Evolutionary conservation across 2,113 vertebrate species (phyloP).

Genomic region (Pundamilia nyererei): DNA sequence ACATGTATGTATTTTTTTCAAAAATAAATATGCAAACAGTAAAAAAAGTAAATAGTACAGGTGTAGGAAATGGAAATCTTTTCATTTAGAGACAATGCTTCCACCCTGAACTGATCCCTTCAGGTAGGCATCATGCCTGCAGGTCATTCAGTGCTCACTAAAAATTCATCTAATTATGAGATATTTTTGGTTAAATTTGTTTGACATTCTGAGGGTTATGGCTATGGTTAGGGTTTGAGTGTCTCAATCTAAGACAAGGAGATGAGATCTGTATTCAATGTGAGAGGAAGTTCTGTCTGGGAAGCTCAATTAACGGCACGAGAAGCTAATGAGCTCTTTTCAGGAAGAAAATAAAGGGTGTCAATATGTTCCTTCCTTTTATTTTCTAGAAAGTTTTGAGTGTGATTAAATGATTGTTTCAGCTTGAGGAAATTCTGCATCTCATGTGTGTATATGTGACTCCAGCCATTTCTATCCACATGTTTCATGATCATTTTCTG

Average conservation of each 20-base stretch:
- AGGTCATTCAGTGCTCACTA: not conserved
- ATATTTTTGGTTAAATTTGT: not conserved
- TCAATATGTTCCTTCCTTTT: not conserved
- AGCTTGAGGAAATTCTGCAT: not conserved
- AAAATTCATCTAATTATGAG: slow-evolving; percentile 3
- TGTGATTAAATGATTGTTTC: not conserved
- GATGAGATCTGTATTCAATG: slow-evolving; percentile 30
- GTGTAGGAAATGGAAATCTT: not conserved
- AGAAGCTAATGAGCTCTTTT: slow-evolving; percentile 49
- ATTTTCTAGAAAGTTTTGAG: not conserved
- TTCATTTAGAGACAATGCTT: not conserved
- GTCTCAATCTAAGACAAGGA: not conserved
- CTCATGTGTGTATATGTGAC: not conserved
- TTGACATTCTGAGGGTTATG: not conserved
- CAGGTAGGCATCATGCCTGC: not conserved
- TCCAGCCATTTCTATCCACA: not conserved
- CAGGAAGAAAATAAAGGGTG: slow-evolving; percentile 9
- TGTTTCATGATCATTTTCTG: not conserved
- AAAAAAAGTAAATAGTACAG: not conserved
- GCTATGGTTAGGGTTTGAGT: not conserved
- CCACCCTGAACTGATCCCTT: not conserved
- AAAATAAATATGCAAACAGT: not conserved
- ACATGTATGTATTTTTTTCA: not conserved
- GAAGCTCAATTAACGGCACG: slow-evolving; percentile 19
- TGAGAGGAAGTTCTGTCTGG: slow-evolving; percentile 9